Evolutionary conservation across 1,140 invertebrate species (phyloP).

Genomic region (Drosophila teissieri): DNA sequence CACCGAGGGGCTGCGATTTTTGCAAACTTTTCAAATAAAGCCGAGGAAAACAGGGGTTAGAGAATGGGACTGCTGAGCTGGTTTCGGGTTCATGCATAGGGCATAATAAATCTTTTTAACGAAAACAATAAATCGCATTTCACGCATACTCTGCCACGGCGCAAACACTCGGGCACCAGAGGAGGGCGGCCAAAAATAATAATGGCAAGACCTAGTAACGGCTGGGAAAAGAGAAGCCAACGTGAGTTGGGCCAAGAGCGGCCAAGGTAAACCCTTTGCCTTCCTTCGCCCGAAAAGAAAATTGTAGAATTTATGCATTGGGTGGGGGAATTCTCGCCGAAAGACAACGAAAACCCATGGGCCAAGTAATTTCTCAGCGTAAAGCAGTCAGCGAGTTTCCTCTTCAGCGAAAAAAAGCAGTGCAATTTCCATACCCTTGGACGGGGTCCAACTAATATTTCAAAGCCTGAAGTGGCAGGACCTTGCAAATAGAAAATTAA

Average conservation of each 20-base stretch:
- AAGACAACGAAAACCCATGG: constrained; percentile 34
- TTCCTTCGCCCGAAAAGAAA: constrained; percentile 23
- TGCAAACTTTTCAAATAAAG: constrained; percentile 77
- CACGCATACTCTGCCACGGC: constrained; percentile 71
- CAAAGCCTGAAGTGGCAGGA: no score
- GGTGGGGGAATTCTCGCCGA: constrained; percentile 21
- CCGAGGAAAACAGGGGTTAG: constrained; percentile 25
- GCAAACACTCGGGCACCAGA: constrained; percentile 4
- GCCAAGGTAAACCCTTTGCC: constrained; percentile 44
- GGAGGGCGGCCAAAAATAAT: constrained; percentile 25
- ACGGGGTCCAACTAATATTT: neutral
- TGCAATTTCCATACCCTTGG: constrained; percentile 49
- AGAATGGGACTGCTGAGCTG: constrained; percentile 13
- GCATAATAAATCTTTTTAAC: constrained; percentile 80
- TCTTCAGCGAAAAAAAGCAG: constrained; percentile 43
- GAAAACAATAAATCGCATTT: constrained; percentile 82
- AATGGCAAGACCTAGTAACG: constrained; percentile 43
- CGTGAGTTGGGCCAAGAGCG: constrained; percentile 3
- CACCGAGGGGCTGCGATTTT: constrained; percentile 40
- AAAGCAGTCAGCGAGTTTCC: constrained; percentile 62
- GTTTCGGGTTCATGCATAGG: constrained; percentile 34
- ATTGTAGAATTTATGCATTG: constrained; percentile 55
- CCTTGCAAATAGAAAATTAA: no score
- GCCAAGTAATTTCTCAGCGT: constrained; percentile 72
- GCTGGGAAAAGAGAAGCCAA: constrained; percentile 25